Base-by-base conservation (phyloP, 2,113 vertebrate genomes). In the Plotosus lineatus region DNA sequence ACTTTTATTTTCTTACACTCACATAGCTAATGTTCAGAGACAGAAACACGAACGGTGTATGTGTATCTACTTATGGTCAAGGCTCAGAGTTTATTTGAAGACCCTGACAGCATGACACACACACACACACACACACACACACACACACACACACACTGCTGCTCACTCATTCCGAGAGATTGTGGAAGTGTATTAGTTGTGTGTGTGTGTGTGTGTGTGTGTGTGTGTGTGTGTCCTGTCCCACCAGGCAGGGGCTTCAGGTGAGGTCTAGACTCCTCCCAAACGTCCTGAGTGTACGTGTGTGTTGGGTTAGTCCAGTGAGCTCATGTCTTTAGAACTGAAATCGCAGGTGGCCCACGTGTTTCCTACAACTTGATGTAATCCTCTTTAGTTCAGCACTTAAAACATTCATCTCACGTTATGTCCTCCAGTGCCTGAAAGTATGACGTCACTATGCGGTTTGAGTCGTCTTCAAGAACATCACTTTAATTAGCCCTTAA, bases 401-500 rank as follows among this genome's bases (percentile, higher is more conserved):
- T n/a, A 23, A 28, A 56, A 51, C 69, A 56, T 40, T 72, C 38
- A 21, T 83, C 80, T 89, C 88, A 83, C 86, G 89, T 86, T 19
- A 79, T 86, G 87, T 65, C 36, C 28, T 19, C 4, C 36, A 9
- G 21, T 1, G 36, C 23, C 8, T 84, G 79, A 90, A 85, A 80
- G 87, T 92, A 89, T 96, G 93, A 97, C 94, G 95, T 98, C 96
- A 97, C 92, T 90, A 90, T 91, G 93, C 93, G 89, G 88, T 90
- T 89, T 90, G 90, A 91, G 91, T 90, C 90, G 90, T 31, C 61
- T 38, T 3, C 36, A 65, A 65, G 38, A 10, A 14, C 23, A 1
- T 26, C 38, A 42, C 23, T 44, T 42, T 40, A 68, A 68, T 68
- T n/a, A 68, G 10, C 3, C 23, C 11, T 14, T 26, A 26, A 26